phyloP scores from a whole-genome alignment of 2,113 vertebrate genomes.

The Nyctibius bracteatus region DNA sequence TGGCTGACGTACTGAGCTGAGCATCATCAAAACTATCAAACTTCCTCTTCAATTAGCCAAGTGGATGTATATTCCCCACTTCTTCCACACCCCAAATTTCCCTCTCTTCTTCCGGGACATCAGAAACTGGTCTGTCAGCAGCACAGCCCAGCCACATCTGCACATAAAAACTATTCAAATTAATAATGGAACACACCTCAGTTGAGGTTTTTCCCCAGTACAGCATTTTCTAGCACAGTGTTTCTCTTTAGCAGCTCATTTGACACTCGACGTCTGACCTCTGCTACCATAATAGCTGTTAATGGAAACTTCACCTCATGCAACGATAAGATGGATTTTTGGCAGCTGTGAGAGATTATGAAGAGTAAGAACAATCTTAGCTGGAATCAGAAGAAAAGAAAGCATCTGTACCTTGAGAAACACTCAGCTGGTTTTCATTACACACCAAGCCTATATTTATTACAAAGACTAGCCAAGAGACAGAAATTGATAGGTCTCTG shows the following conservation, averaged over 20 bases:
- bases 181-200: constrained; percentile 32
- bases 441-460: constrained; percentile 78
- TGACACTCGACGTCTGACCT: constrained; percentile 73
- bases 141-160: not conserved
- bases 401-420: constrained; percentile 81
- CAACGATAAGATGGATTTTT: constrained; percentile 85
- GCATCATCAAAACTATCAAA: not conserved
- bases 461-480: constrained; percentile 81
- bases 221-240: constrained; percentile 23
- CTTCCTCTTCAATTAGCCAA: not conserved
- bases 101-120: not conserved
- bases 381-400: constrained; percentile 85
- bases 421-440: constrained; percentile 90
- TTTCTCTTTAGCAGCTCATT: constrained; percentile 70
- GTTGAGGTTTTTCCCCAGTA: not conserved
- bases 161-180: not conserved
- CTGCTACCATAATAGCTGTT: constrained; percentile 77
- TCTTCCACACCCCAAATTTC: not conserved
- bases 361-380: constrained; percentile 81
- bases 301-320: constrained; percentile 93
- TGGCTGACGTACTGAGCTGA: not conserved
- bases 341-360: constrained; percentile 89
- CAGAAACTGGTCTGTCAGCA: constrained; percentile 6
- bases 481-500: constrained; percentile 73
- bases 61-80: not conserved